Evolutionary conservation across 2,113 vertebrate genomes (phyloP).

Genomic region (Pelobates fuscus): DNA sequence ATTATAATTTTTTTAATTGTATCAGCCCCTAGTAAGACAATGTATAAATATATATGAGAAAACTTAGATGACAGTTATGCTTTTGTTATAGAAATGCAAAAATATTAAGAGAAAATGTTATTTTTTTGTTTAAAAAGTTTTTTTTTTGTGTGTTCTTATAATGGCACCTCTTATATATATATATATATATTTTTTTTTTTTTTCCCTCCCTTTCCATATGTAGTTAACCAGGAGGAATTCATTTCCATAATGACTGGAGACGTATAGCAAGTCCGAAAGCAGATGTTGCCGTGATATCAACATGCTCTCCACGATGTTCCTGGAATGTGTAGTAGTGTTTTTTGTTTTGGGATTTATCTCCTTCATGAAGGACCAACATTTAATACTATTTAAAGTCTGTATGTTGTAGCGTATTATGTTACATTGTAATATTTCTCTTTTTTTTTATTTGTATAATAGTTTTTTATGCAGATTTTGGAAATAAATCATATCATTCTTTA

Average conservation of each 20-base stretch:
- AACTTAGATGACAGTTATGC: too few species aligned
- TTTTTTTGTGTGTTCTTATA: too few species aligned
- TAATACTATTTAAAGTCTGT: conserved; percentile 56
- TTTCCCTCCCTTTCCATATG: too few species aligned
- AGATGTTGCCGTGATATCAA: conserved; percentile 27
- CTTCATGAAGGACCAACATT: conserved; percentile 42
- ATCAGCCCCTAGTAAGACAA: too few species aligned
- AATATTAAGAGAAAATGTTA: too few species aligned
- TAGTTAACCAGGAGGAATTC: conserved; percentile 96
- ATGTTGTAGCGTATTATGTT: conserved; percentile 61
- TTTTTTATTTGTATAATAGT: conserved; percentile 63
- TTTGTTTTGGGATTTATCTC: too few species aligned
- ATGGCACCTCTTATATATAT: too few species aligned
- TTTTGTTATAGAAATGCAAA: too few species aligned
- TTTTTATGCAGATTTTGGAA: conserved; percentile 62
- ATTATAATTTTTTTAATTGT: too few species aligned
- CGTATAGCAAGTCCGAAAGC: conserved; percentile 70
- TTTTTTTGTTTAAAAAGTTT: too few species aligned
- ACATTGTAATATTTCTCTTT: conserved; percentile 58
- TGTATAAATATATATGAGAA: too few species aligned
- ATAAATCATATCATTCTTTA: conserved; percentile 31
- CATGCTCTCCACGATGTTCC: background rate
- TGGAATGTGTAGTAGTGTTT: background rate
- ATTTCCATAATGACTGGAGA: conserved; percentile 94
- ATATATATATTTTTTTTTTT: conserved; percentile 44